A percentile compares a stretch with the other conserved stretches of the same genome.
Conservation (phyloP, 2,888 invertebrate species). For the Melipona bicolor region DNA sequence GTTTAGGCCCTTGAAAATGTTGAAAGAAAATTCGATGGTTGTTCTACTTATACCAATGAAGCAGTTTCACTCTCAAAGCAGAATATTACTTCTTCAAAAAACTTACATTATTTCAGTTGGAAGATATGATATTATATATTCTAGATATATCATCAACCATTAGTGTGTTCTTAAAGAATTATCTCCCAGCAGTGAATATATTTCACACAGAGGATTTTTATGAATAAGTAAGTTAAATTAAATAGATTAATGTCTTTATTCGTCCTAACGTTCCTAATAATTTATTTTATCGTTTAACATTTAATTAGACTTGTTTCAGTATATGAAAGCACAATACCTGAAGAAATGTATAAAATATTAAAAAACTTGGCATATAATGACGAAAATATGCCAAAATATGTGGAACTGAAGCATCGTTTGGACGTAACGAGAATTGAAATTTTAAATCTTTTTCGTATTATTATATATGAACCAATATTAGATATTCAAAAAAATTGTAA, state of each 20-base stretch:
- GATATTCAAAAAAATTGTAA: slow-evolving; percentile 80
- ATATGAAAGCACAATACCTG: slow-evolving; percentile 91
- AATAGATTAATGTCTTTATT: slow-evolving; percentile 13
- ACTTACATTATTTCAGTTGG: slow-evolving; percentile 85
- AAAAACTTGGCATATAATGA: slow-evolving; percentile 83
- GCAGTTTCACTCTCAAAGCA: slow-evolving; percentile 73
- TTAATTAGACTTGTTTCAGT: slow-evolving; percentile 89
- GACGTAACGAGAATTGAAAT: slow-evolving; percentile 85
- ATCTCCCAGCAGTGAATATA: slow-evolving; percentile 85
- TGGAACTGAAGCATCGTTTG: slow-evolving; percentile 84
- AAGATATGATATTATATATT: slow-evolving; percentile 89
- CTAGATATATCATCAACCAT: slow-evolving; percentile 90
- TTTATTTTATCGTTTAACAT: not conserved
- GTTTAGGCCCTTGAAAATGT: slow-evolving; percentile 81
- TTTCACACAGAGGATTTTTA: slow-evolving; percentile 87
- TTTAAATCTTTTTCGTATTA: slow-evolving; percentile 83
- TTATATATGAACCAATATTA: slow-evolving; percentile 82
- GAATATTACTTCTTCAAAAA: slow-evolving; percentile 60
- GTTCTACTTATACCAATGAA: slow-evolving; percentile 71
- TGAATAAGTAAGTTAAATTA: slow-evolving; percentile 81
- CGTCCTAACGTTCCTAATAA: slow-evolving; percentile 14
- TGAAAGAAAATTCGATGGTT: slow-evolving; percentile 77
- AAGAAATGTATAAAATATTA: slow-evolving; percentile 88
- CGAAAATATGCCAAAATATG: slow-evolving; percentile 80
- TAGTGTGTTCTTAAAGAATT: slow-evolving; percentile 88